Evolutionary conservation across 1,140 invertebrate species (phyloP), one percentile per base, ranked within the genome.

Genomic region (Marisa cornuarietis): DNA sequence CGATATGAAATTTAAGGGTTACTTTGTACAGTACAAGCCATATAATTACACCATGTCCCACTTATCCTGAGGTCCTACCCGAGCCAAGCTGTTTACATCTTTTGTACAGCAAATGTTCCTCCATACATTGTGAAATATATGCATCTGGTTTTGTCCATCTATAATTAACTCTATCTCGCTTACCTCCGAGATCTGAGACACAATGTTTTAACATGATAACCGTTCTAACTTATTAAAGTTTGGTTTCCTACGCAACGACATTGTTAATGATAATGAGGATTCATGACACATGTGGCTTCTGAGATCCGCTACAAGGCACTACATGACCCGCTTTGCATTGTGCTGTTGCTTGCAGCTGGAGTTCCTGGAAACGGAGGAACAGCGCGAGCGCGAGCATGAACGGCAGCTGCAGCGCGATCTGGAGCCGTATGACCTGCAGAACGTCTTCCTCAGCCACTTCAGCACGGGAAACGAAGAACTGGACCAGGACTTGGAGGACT

Each of bases 351-450:
- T 58, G 63, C 76, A 87, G 79, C 82, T 88, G 20, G 71, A 84
- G 2, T 65, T 85, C 18, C 81, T 87, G 16, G 86, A 88, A n/a
- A 83, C 83, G 81, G 86, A 88, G 62, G 83, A 83, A 31, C 58
- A 76, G 74, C 79, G 77, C 24, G 83, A 84, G 18, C 52, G 78
- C 20, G 77, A 81, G 58, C 49, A 58, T 14, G 54, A 58, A 18
- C 54, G 54, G 16, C 54, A 58, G 54, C 54, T 58, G 16, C 54
- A 14, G 54, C 54, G 54, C 54, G 54, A 58, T 1, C 54, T 6
- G 4, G 54, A 58, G 16, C 54, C 8, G 54, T 18, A 63, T 6
- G 20, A 65, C 51, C 18, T 68, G 65, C 76, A 77, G 76, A 54
- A 54, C 49, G 24, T 42, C 22, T 20, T 68, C 16, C 8, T 13